Percentiles rank a stretch among this genome's conserved stretches.
phyloP scores from a whole-genome alignment of 2,888 invertebrate genomes.

The Melikaiella ostensackeni region DNA sequence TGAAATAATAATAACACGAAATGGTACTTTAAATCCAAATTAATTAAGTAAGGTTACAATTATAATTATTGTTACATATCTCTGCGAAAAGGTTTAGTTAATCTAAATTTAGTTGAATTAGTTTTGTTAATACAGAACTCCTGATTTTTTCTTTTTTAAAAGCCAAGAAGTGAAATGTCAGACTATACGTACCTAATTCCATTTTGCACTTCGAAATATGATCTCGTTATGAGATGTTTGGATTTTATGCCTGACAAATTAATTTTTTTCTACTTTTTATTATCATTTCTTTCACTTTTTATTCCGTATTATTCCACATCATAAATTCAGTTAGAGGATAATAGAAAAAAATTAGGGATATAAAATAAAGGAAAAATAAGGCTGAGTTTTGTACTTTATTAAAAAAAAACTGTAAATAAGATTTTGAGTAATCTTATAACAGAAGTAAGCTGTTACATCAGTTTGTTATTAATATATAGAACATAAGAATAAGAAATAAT shows the following conservation, averaged over 20 bases:
- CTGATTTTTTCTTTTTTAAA: background rate
- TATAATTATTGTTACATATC: no score
- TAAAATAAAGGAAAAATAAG: background rate
- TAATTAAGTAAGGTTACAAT: background rate
- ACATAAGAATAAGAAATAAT: background rate
- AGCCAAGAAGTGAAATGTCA: background rate
- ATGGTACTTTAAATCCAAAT: background rate
- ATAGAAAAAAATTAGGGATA: background rate
- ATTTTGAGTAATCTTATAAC: background rate
- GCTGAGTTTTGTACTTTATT: background rate
- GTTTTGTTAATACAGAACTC: no score
- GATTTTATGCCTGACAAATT: no score
- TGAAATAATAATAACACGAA: background rate
- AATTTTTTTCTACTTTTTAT: no score
- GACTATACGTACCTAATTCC: conserved; percentile 3
- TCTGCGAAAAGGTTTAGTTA: no score
- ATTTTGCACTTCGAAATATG: no score
- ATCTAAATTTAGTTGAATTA: background rate
- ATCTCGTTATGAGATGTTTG: no score
- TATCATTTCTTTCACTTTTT: no score
- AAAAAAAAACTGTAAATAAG: background rate
- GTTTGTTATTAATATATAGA: background rate
- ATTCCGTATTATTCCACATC: no score
- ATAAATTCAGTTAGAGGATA: no score
- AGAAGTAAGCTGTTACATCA: background rate